Base-by-base conservation (phyloP, 2,888 invertebrate species). In the Volucella zonaria region DNA sequence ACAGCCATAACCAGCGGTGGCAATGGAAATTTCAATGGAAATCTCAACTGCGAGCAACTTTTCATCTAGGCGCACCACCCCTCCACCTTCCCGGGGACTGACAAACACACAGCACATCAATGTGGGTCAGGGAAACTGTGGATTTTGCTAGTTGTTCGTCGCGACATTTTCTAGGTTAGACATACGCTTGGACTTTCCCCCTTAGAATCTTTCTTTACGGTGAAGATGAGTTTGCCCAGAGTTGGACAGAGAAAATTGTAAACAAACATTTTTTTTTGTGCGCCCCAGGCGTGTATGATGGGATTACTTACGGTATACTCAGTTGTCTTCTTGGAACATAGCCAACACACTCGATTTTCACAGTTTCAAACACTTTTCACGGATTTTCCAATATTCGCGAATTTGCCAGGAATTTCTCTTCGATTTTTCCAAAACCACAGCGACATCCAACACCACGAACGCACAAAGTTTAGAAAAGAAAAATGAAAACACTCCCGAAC, bases 71-170 rank as follows among this genome's bases (percentile, higher is more conserved):
- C 15, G 9, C 14, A n/a, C 43, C 15, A 11, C 47, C 45, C 31
- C 18, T 12, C 10, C 6, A 59, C 3, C 23, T 40, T 58, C 40
- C n/a, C 58, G 14, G 4, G 0, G 10, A 1, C 54, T 0, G 6
- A 31, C 31, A 31, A 31, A 6, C 6, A 31, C 31, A 31, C 31
- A 31, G 31, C 3, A 6, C 31, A n/a, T 8, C 76, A 59, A 77
- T 56, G 47, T 71, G 78, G 78, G 78, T 78, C 78, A 78, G 78
- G 78, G 78, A 78, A 78, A 78, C 56, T 43, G 62, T 54, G 14
- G 54, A 47, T 49, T 77, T 77, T 77, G 56, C 70, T 56, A 64
- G 70, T 70, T 64, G 62, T 64, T 64, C 78, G 42, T 45, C n/a
- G 18, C n/a, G 12, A 11, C 31, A 14, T 49, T 56, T 51, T 70